phyloP scores from a whole-genome alignment of 2,888 invertebrate species.

The Candidula unifasciata region DNA sequence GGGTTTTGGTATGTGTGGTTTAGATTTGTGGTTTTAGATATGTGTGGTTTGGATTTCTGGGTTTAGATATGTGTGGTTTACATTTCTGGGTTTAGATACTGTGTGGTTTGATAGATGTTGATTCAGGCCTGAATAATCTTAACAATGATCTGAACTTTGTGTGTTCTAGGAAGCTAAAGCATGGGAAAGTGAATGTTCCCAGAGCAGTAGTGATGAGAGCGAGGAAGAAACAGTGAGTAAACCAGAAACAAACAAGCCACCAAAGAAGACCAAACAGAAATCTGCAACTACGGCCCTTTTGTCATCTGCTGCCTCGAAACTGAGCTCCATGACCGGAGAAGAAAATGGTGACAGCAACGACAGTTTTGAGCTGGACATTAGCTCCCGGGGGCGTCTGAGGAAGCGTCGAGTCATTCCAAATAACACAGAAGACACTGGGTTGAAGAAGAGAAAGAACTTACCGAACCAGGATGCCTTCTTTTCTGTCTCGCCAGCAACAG shows the following conservation, averaged over 20 bases:
- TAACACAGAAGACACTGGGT: slow-evolving; percentile 68
- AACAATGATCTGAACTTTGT: too few relatives aligned
- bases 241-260: slow-evolving; percentile 56
- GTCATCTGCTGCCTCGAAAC: slow-evolving; percentile 43
- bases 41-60: too few relatives aligned
- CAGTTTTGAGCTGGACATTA: slow-evolving; percentile 66
- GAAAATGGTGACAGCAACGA: slow-evolving; percentile 50
- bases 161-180: slow-evolving; percentile 39
- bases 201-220: slow-evolving; percentile 55
- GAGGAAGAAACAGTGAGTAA: slow-evolving; percentile 60
- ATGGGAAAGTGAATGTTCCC: slow-evolving; percentile 51
- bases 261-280: slow-evolving; percentile 49
- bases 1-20: too few relatives aligned
- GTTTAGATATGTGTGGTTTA: too few relatives aligned
- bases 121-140: too few relatives aligned
- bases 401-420: slow-evolving; percentile 73
- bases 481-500: neutral
- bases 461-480: slow-evolving; percentile 23
- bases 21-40: too few relatives aligned
- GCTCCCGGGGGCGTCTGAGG: slow-evolving; percentile 71
- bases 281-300: slow-evolving; percentile 27
- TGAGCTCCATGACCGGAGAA: slow-evolving; percentile 45
- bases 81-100: too few relatives aligned
- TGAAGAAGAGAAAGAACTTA: slow-evolving; percentile 60
- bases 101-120: too few relatives aligned